Conservation (phyloP, 2,888 invertebrate species). For the Pterostichus madidus region DNA sequence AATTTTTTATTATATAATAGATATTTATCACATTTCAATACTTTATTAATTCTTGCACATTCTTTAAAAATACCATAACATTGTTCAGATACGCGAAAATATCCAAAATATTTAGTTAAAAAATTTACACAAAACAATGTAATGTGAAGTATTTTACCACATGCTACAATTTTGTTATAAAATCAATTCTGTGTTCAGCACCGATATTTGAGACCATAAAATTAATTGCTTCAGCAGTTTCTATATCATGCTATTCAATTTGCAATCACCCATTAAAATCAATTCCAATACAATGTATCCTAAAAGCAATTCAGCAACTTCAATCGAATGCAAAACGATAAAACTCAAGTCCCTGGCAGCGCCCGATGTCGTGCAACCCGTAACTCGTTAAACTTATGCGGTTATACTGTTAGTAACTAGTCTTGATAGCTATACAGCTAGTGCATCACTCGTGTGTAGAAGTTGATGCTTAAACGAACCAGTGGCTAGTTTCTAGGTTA, state of each 20-base stretch:
- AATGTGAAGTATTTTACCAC: background rate
- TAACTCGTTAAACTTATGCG: slow-evolving; percentile 15
- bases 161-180: slow-evolving; percentile 23
- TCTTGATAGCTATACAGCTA: slow-evolving; percentile 3
- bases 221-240: slow-evolving; percentile 47
- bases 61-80: background rate
- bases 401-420: slow-evolving; percentile 7
- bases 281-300: slow-evolving; percentile 28
- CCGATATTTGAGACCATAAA: background rate
- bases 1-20: too few species aligned
- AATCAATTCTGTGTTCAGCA: background rate
- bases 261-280: slow-evolving; percentile 33
- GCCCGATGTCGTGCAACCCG: too few species aligned
- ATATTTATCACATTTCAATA: background rate
- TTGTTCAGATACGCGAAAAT: background rate
- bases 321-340: background rate
- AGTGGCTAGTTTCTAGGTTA: background rate
- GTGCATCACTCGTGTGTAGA: slow-evolving; percentile 1
- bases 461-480: slow-evolving; percentile 13
- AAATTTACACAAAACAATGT: slow-evolving; percentile 32
- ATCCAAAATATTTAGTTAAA: slow-evolving; percentile 12
- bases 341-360: too few species aligned
- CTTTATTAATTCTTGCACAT: slow-evolving; percentile 11
- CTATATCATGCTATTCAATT: slow-evolving; percentile 34
- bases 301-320: slow-evolving; percentile 46